A percentile compares a stretch with the other conserved stretches of the same genome.
Conservation (phyloP, 2,797 vertebrate genomes). For the Phalanger gymnotis region DNA sequence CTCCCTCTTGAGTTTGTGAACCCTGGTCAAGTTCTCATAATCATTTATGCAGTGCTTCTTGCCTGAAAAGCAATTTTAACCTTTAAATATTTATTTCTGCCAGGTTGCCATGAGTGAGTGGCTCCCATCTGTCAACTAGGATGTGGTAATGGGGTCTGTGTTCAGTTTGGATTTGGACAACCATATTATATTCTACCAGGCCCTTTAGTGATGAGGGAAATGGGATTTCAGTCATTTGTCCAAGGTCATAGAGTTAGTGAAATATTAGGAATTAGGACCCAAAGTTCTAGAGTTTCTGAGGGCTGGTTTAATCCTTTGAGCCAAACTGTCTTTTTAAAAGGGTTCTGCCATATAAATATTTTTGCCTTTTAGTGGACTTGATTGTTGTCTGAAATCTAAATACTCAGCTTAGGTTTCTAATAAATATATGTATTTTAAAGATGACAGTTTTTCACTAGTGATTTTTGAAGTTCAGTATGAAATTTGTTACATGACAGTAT, state of each 20-base stretch:
- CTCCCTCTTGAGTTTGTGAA: slow-evolving; percentile 52
- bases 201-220: slow-evolving; percentile 45
- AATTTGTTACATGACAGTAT: slow-evolving; percentile 32
- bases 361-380: neutral
- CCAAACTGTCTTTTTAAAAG: neutral
- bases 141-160: slow-evolving; percentile 18
- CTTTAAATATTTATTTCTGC: slow-evolving; percentile 54
- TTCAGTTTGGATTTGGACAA: slow-evolving; percentile 40
- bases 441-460: neutral
- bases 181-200: slow-evolving; percentile 1
- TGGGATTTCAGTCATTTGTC: slow-evolving; percentile 61
- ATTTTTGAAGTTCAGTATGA: slow-evolving; percentile 35
- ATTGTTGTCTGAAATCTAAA: neutral
- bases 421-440: slow-evolving; percentile 15
- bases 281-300: slow-evolving; percentile 64
- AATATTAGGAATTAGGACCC: slow-evolving; percentile 70
- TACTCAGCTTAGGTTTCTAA: slow-evolving; percentile 36
- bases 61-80: slow-evolving; percentile 17
- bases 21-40: slow-evolving; percentile 55
- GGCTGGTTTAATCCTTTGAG: slow-evolving; percentile 47
- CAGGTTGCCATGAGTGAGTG: slow-evolving; percentile 25
- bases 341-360: neutral
- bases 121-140: slow-evolving; percentile 60
- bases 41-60: slow-evolving; percentile 55
- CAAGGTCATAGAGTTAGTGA: slow-evolving; percentile 59